These are phyloP conservation scores for Aphelenchoides besseyi DNA, from an alignment of 1,140 invertebrate species.

Conservation along the genomic window DNA sequence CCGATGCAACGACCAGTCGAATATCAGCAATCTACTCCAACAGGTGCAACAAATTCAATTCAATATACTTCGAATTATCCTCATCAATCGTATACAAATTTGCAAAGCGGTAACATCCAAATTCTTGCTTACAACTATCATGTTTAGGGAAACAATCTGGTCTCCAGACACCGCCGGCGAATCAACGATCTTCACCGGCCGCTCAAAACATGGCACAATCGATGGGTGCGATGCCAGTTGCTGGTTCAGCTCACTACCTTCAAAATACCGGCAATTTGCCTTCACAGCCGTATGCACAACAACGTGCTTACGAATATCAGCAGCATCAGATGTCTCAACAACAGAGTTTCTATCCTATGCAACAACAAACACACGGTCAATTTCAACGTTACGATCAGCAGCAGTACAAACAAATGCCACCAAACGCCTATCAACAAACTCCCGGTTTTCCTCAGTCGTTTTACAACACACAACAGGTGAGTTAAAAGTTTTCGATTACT, in stretches of 20 bases:
- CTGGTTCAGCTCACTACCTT: not conserved
- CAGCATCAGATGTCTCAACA: no score
- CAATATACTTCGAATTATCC: not conserved
- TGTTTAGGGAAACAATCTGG: not conserved
- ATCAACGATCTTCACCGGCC: not conserved
- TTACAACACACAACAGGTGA: not conserved
- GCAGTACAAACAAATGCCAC: no score
- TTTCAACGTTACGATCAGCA: not conserved
- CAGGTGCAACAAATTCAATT: not conserved
- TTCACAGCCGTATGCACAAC: no score
- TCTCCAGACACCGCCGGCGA: not conserved
- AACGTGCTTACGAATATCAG: no score
- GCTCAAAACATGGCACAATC: not conserved
- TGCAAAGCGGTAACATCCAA: not conserved
- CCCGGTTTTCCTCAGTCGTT: not conserved
- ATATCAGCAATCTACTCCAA: no score
- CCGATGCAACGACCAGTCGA: constrained; percentile 12
- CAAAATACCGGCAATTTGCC: not conserved
- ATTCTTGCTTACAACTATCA: not conserved
- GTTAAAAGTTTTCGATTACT: not conserved
- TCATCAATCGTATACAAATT: not conserved
- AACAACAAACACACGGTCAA: not conserved
- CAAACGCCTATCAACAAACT: not conserved
- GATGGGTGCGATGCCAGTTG: constrained; percentile 2
- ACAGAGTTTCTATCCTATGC: not conserved